Conservation (phyloP, 2,797 vertebrate species). For the Poeciliopsis turneri region DNA sequence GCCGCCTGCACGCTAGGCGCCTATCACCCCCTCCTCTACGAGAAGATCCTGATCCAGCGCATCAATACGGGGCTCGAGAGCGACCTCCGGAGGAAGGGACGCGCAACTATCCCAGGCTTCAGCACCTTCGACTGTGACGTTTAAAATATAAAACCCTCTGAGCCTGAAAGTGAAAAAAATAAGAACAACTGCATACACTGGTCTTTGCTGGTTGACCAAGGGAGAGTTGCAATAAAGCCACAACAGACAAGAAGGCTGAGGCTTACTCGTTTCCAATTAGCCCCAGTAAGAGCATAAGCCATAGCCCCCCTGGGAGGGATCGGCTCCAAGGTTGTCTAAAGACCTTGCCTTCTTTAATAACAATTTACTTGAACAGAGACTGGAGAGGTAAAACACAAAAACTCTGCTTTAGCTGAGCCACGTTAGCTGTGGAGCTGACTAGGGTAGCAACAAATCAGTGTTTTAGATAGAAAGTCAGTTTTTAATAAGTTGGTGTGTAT, state of each 20-base stretch:
- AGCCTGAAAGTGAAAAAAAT: slow-evolving; percentile 8
- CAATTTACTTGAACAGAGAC: slow-evolving; percentile 45
- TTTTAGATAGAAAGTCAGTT: slow-evolving; percentile 63
- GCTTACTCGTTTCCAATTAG: slow-evolving; percentile 58
- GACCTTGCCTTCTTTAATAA: slow-evolving; percentile 51
- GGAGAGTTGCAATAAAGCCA: slow-evolving; percentile 72
- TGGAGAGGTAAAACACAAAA: slow-evolving; percentile 25
- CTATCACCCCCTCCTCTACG: slow-evolving; percentile 96
- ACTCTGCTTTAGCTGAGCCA: slow-evolving; percentile 83
- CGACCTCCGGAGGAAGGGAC: slow-evolving; percentile 89
- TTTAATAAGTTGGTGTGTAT: slow-evolving; percentile 65
- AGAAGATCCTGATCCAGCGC: slow-evolving; percentile 93
- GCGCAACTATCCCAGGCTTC: slow-evolving; percentile 91
- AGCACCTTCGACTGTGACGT: slow-evolving; percentile 84
- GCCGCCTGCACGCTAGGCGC: slow-evolving; percentile 95
- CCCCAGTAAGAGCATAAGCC: slow-evolving; percentile 69
- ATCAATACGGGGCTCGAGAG: slow-evolving; percentile 88
- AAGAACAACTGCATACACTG: slow-evolving; percentile 8
- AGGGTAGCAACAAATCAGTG: slow-evolving; percentile 77
- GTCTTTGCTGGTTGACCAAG: slow-evolving; percentile 54
- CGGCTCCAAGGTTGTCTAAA: slow-evolving; percentile 40
- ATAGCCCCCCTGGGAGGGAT: slow-evolving; percentile 61
- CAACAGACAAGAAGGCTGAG: slow-evolving; percentile 55
- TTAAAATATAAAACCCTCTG: slow-evolving; percentile 54
- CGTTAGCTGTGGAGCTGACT: slow-evolving; percentile 73